Evolutionary conservation across 1,140 invertebrate species (phyloP).

Genomic region (Trachymyrmex septentrionalis): DNA sequence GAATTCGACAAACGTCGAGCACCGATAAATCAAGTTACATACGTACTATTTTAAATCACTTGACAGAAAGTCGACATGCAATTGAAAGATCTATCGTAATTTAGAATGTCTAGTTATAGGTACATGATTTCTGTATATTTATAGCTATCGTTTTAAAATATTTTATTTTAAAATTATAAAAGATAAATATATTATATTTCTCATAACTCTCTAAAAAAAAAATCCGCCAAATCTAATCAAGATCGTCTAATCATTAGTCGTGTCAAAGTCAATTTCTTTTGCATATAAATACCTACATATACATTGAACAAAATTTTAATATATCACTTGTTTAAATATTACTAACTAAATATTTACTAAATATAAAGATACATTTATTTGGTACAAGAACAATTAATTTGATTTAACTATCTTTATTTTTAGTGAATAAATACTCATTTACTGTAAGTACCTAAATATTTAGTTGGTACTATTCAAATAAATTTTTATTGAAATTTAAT

Average conservation of each 20-base stretch:
- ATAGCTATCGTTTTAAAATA: not conserved
- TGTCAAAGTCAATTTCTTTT: not conserved
- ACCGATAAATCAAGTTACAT: slow-evolving; percentile 19
- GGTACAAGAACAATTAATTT: too few relatives aligned
- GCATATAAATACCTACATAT: not conserved
- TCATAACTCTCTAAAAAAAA: too few relatives aligned
- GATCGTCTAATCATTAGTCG: not conserved
- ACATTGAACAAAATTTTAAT: too few relatives aligned
- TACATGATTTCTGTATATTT: not conserved
- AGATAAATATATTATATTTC: not conserved
- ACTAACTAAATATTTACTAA: too few relatives aligned
- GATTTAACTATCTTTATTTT: too few relatives aligned
- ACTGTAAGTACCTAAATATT: too few relatives aligned
- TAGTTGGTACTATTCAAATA: too few relatives aligned
- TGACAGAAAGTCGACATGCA: not conserved
- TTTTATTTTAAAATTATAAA: not conserved
- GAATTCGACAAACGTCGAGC: slow-evolving; percentile 32
- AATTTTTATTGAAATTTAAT: too few relatives aligned
- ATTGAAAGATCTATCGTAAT: slow-evolving; percentile 6
- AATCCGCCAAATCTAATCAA: not conserved
- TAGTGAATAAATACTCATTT: too few relatives aligned
- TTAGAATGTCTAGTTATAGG: not conserved
- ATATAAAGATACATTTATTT: too few relatives aligned
- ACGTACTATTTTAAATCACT: slow-evolving; percentile 33
- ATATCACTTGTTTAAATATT: too few relatives aligned